Evolutionary conservation across 2,113 vertebrate species (phyloP).

Genomic region (Cinclus mexicanus): DNA sequence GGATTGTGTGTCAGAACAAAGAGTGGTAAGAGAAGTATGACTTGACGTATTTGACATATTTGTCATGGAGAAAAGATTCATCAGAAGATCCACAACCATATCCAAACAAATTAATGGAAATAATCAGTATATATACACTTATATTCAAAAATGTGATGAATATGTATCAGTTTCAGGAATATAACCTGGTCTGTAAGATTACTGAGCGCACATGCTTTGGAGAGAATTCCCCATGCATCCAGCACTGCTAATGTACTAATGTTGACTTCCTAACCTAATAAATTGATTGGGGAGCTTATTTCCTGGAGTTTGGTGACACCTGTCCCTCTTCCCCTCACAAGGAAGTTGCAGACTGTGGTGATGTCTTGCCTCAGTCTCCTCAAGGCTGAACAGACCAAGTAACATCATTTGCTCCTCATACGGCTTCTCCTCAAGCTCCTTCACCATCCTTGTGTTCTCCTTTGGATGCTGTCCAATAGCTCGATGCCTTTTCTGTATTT

Average conservation of each 20-base stretch:
- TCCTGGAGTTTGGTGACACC: not conserved
- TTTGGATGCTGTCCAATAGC: not conserved
- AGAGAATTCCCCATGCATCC: not conserved
- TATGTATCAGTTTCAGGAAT: not conserved
- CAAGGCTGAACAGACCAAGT: not conserved
- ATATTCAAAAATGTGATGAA: not conserved
- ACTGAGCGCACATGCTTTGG: not conserved
- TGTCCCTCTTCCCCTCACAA: not conserved
- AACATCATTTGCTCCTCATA: not conserved
- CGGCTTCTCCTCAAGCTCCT: accelerated
- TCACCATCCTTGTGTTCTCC: accelerated
- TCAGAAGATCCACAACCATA: not conserved
- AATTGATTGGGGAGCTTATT: not conserved
- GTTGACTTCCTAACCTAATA: not conserved
- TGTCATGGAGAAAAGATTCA: not conserved
- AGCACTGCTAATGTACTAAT: not conserved
- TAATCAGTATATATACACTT: not conserved
- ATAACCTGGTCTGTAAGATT: not conserved
- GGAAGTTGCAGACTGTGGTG: not conserved
- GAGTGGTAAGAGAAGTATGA: not conserved
- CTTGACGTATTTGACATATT: not conserved
- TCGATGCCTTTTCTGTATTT: not conserved
- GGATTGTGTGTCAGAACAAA: not conserved
- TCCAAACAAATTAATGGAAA: not conserved
- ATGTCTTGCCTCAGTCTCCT: not conserved